Percentiles rank a stretch among this genome's conserved stretches.
Evolutionary conservation across 2,113 vertebrate species (phyloP).

Genomic region (Engraulis encrasicolus): DNA sequence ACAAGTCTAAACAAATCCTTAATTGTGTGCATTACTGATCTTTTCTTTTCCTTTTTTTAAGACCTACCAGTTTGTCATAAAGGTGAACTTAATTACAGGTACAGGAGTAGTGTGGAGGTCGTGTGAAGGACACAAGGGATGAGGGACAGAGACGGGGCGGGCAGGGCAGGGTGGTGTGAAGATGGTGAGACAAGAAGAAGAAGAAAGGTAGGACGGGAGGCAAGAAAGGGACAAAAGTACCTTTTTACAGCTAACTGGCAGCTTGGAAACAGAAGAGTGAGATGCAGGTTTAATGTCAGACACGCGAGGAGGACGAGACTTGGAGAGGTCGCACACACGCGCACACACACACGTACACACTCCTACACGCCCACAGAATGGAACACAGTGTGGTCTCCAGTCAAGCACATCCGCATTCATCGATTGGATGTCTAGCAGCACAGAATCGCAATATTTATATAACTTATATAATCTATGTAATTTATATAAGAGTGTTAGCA

Average conservation of each 20-base stretch:
- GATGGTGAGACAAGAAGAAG: conserved; percentile 23
- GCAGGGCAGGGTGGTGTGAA: too few species aligned
- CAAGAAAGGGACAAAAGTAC: conserved; percentile 81
- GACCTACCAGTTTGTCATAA: too few species aligned
- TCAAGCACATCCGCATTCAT: too few species aligned
- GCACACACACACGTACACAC: conserved; percentile 22
- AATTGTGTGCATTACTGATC: too few species aligned
- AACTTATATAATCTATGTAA: neutral
- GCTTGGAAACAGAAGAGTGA: conserved; percentile 99
- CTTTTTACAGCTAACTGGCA: conserved; percentile 99
- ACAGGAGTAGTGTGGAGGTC: too few species aligned
- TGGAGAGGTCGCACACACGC: conserved; percentile 48
- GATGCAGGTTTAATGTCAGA: conserved; percentile 91
- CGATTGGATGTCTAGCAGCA: too few species aligned
- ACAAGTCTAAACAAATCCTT: too few species aligned
- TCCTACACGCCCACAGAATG: conserved; percentile 46
- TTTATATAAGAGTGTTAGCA: too few species aligned
- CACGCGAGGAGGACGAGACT: conserved; percentile 53
- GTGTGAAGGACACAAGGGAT: conserved; percentile 22
- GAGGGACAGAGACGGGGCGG: neutral
- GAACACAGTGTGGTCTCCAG: neutral
- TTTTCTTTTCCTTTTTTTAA: too few species aligned
- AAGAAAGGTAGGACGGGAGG: conserved; percentile 53
- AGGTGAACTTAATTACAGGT: too few species aligned
- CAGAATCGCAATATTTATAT: too few species aligned